Base-by-base conservation (phyloP, 1,140 invertebrate genomes). In the Drosophila sp. region DNA sequence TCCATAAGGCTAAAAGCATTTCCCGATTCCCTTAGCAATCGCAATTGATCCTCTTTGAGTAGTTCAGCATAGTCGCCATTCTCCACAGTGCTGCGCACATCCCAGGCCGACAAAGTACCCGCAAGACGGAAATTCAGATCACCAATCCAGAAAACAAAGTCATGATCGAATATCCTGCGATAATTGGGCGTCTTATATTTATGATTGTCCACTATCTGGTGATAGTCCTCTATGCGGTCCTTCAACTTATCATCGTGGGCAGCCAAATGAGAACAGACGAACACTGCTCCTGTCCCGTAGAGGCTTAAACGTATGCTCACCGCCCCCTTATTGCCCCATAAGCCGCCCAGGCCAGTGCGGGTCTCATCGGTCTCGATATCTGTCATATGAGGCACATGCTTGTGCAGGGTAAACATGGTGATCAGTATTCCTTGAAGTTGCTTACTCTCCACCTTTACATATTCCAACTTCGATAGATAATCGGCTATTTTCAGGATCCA, bases 141-240 rank as follows among this genome's bases (percentile, higher is more conserved):
- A 2, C 98, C 98, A 78, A 98, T 94, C 97, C 97, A 99, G 92
- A 99, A 98, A 1, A 98, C 95, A 91, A 98, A 98, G 96, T 98
- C 98, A 91, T 99, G 97, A 91, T 95, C 97, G 72, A 98, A 94
- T 76, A 99, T 98, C 80, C 95, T 95, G 4, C 94, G 93, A 40
- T 96, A 97, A 78, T 96, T 95, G 17, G 92, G 86, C 54, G 95
- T 94, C 62, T 94, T 94, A 86, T 96, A 97, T 35, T 93, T 90
- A 89, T 96, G 95, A 73, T 94, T 94, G 72, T 94, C 94, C 8
- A 96, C 93, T 61, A 99, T 98, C 50, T 94, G 95, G 91, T 98
- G 96, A 91, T 98, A 98, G 91, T 98, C 97, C n/a, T 95, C 93
- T 23, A 99, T 95, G 67, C 98, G 93, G 77, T 97, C 96, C 54